Conservation (phyloP, 2,113 vertebrate genomes). For the Gallinago jamesoni region DNA sequence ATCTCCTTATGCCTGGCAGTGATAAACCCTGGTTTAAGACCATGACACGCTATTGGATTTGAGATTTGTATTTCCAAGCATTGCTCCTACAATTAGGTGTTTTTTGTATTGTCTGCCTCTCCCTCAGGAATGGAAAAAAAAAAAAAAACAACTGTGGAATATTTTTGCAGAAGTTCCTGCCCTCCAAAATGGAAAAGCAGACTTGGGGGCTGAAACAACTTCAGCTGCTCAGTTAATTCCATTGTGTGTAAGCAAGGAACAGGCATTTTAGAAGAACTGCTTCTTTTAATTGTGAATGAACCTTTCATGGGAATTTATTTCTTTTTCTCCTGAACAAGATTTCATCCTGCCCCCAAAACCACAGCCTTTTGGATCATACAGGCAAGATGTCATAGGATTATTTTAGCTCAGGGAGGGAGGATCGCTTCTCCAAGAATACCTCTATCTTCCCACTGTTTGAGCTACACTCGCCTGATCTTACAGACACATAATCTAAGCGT, state of each 20-base stretch:
- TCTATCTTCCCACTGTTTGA: not conserved
- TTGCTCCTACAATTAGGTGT: not conserved
- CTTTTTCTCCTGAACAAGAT: not conserved
- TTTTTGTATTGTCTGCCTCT: not conserved
- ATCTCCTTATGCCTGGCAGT: not conserved
- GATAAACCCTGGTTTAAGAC: not conserved
- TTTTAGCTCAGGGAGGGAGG: not conserved
- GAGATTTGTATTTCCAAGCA: not conserved
- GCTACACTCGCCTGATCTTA: constrained; percentile 16
- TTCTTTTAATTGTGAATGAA: constrained; percentile 16
- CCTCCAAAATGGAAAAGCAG: constrained; percentile 30
- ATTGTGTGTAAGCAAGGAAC: not conserved
- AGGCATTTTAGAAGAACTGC: not conserved
- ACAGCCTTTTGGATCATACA: not conserved
- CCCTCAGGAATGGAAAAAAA: not conserved
- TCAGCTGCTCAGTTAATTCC: not conserved
- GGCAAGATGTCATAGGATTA: constrained; percentile 1
- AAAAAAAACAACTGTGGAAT: not conserved
- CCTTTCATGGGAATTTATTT: constrained; percentile 4
- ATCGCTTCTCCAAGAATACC: not conserved
- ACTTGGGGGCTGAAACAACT: not conserved
- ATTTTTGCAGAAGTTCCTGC: not conserved
- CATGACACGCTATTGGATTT: not conserved
- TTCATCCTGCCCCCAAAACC: constrained; percentile 2
- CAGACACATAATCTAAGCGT: constrained; percentile 42